These are phyloP conservation scores for Clarias gariepinus DNA, from an alignment of 2,113 vertebrate genomes.

Conservation along the genomic window DNA sequence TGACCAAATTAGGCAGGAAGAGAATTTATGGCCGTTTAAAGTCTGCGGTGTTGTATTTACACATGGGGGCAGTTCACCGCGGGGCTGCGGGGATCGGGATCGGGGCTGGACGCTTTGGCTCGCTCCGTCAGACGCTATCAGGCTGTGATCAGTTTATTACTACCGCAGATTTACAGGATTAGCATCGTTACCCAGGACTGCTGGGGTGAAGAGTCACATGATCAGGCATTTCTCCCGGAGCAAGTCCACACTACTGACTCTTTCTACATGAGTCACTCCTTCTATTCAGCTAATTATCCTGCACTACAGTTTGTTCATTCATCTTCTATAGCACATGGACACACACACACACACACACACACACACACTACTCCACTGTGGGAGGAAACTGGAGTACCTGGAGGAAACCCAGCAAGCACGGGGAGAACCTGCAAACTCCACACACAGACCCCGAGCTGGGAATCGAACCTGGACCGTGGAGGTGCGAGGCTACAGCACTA, in stretches of 20 bases:
- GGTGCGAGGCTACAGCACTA: no score
- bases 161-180: background rate
- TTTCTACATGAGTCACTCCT: background rate
- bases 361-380: no score
- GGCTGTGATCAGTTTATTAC: background rate
- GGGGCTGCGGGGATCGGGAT: no score
- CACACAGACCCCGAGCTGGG: no score
- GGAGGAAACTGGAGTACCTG: no score
- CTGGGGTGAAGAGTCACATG: background rate
- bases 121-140: background rate
- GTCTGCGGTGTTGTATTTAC: background rate
- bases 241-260: background rate
- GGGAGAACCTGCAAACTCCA: no score
- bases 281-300: background rate
- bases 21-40: conserved; percentile 19
- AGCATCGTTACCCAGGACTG: background rate
- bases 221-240: no score
- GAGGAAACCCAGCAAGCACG: no score
- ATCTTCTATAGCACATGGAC: no score
- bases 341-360: no score
- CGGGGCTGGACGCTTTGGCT: background rate
- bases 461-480: no score
- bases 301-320: background rate
- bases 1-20: conserved; percentile 21
- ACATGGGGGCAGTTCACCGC: background rate